phyloP scores from a whole-genome alignment of 2,113 vertebrate genomes.

The Aptenodytes patagonicus region DNA sequence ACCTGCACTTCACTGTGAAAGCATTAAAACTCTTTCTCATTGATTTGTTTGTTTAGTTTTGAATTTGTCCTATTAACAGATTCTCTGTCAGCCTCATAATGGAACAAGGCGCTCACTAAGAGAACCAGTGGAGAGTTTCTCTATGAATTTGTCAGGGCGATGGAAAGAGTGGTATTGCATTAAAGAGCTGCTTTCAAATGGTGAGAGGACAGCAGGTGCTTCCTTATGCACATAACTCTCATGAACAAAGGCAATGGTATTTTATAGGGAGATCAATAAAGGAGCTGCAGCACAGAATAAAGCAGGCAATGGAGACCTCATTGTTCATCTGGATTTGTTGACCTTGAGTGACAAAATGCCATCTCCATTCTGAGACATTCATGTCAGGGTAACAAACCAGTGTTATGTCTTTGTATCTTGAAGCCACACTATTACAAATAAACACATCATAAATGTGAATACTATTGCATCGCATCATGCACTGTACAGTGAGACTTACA shows the following conservation, averaged over 20 bases:
- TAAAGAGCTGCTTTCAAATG: not conserved
- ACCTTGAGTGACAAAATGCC: not conserved
- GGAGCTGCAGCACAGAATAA: not conserved
- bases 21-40: not conserved
- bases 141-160: not conserved
- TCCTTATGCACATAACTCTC: not conserved
- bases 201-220: not conserved
- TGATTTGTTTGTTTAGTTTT: constrained; percentile 20
- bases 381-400: not conserved
- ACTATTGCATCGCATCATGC: not conserved
- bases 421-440: not conserved
- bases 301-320: not conserved
- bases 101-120: not conserved
- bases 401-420: not conserved
- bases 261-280: not conserved
- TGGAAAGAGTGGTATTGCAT: not conserved
- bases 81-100: constrained; percentile 24
- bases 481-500: not conserved
- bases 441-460: not conserved
- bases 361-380: not conserved
- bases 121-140: not conserved
- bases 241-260: not conserved
- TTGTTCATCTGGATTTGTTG: not conserved
- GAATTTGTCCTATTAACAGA: constrained; percentile 43
- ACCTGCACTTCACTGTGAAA: not conserved